Base-by-base conservation (phyloP, 2,888 invertebrate species). In the Liposcelis brunnea region DNA sequence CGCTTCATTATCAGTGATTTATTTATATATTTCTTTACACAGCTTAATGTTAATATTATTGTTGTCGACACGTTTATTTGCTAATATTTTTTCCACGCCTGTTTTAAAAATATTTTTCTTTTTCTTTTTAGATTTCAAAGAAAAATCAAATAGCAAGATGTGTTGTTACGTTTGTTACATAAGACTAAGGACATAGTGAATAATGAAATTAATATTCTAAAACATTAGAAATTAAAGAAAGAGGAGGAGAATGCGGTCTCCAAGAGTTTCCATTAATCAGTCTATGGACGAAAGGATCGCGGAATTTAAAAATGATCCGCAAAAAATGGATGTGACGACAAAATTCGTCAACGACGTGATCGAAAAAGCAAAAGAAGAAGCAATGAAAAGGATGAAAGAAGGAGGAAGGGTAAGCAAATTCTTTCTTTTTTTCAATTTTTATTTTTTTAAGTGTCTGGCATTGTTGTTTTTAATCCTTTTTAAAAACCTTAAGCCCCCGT, bases 341-440 rank as follows among this genome's bases (percentile, higher is more conserved):
- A 63, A 61, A 51, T 67, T 68, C 53, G 64, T 67, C 2, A 59
- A 60, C 48, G 66, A 67, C 47, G 62, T 68, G 46, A 64, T 68
- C 50, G 65, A 65, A 50, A 61, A 59, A 21, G 68, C 68, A 8
- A 58, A 63, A 38, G 56, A 60, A 32, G 67, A 67, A 50, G 66
- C 65, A 12, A 55, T 59, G 2, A 61, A 56, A 47, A 56, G 63
- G 51, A 60, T 34, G 37, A 45, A 45, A 36, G 45, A 36, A 4
- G 19, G 19, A 4, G 16, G 15, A 15, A 16, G 15, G 35, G 35
- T 35, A 35, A 35, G 35, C n/a, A n/a, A 32, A 32, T 35, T 35
- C 16, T 5, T 7, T 35, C 10, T 15, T 16, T 26, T 26, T 26
- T 26, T 26, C 8, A 26, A 26, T 6, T 26, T 26, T 6, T 7